phyloP scores from a whole-genome alignment of 2,888 invertebrate species.

The Pyrochroa serraticornis region DNA sequence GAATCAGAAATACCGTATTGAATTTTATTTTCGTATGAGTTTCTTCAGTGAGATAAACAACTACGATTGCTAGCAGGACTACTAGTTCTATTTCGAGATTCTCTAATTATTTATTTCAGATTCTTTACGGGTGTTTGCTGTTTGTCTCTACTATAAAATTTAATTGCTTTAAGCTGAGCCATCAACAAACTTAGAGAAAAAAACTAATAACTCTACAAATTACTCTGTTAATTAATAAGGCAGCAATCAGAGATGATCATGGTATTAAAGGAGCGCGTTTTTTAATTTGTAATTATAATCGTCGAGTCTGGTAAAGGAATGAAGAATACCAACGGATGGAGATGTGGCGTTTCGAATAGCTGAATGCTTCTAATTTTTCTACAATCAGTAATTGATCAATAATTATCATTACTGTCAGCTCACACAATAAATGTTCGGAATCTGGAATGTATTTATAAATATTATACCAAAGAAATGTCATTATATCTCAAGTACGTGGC shows the following conservation, averaged over 20 bases:
- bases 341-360: constrained; percentile 45
- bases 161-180: not conserved
- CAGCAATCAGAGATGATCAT: constrained; percentile 19
- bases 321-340: constrained; percentile 41
- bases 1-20: too few relatives aligned
- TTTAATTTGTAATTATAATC: constrained; percentile 31
- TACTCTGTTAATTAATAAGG: constrained; percentile 25
- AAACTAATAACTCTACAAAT: constrained; percentile 14
- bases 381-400: constrained; percentile 49
- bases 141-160: not conserved
- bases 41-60: too few relatives aligned
- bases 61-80: too few relatives aligned
- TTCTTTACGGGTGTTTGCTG: not conserved
- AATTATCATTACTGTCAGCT: constrained; percentile 51
- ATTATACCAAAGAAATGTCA: constrained; percentile 35
- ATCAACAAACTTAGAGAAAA: not conserved
- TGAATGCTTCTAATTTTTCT: constrained; percentile 46
- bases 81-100: too few relatives aligned
- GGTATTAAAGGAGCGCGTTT: constrained; percentile 24
- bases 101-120: not conserved
- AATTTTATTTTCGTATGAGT: too few relatives aligned
- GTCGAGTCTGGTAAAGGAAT: constrained; percentile 32
- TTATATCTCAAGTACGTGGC: constrained; percentile 41
- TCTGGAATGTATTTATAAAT: constrained; percentile 44
- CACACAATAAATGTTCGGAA: constrained; percentile 46